Conservation (phyloP, 2,797 vertebrate species). For the Pterois miles region DNA sequence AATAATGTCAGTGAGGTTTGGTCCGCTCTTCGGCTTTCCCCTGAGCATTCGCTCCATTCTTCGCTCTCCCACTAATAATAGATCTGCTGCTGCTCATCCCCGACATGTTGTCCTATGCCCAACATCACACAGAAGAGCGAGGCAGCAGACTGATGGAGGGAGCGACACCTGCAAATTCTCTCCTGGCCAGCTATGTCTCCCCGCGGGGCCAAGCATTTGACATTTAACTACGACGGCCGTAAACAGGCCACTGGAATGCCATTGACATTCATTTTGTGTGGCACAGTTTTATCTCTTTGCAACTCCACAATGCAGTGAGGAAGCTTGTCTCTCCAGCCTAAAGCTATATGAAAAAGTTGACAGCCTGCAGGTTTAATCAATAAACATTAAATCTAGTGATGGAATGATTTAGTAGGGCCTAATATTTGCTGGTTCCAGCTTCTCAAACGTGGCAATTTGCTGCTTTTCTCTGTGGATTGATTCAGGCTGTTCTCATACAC, state of each 20-base stretch:
- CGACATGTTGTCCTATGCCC: conserved; percentile 43
- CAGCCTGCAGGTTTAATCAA: not conserved
- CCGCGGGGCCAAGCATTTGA: conserved; percentile 64
- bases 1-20: conserved; percentile 58
- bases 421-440: not conserved
- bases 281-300: conserved; percentile 36
- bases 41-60: conserved; percentile 25
- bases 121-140: conserved; percentile 8
- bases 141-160: conserved; percentile 38
- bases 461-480: not conserved
- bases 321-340: not conserved
- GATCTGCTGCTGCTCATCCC: conserved; percentile 42
- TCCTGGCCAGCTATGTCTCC: conserved; percentile 28
- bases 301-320: not conserved
- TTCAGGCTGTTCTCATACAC: no score
- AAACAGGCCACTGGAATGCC: conserved; percentile 74
- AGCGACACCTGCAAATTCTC: conserved; percentile 57
- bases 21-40: conserved; percentile 14
- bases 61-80: conserved; percentile 60
- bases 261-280: conserved; percentile 77
- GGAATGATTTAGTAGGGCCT: not conserved
- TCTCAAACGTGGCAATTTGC: not conserved
- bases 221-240: conserved; percentile 76
- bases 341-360: not conserved
- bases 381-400: not conserved